Base-by-base conservation (phyloP, 2,797 vertebrate genomes). In the Pantherophis vulpinus region DNA sequence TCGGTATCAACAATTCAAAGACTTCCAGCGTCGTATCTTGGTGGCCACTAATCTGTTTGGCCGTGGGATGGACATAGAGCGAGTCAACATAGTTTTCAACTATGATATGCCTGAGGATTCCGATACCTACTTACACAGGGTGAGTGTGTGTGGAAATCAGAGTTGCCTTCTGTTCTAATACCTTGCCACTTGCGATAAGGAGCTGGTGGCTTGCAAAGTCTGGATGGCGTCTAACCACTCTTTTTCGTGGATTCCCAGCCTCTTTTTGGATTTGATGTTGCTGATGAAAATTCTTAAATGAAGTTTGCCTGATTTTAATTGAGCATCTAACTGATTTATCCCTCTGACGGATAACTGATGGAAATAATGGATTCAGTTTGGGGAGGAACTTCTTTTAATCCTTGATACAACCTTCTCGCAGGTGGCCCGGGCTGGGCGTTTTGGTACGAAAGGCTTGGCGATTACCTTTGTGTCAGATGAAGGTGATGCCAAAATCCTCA, bases 101-200 rank as follows among this genome's bases (percentile, higher is more conserved):
- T 98, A 97, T 0, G 98, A 98, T 96, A 98, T 98, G 98, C 98
- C 98, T 0, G 98, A 98, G 96, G 98, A 98, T 89, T 98, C 98
- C 0, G 98, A 98, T 94, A 98, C 98, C 70, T 98, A 98, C 95
- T 96, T 98, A 93, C 98, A 98, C 93, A 97, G 98, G 97, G 98
- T 98, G 90, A 91, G 95, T 61, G 23, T 0, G 51, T 2, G 8
- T n/a, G 56, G 56, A 42, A 47, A 32, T 56, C 11, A 23, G 4
- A 32, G 4, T 42, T 56, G 74, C 14, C 9, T 42, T 55, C 90
- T 66, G 13, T 51, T 60, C 25, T 29, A 16, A 63, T 90, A 29
- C 32, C n/a, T 61, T 37, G 42, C 29, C 70, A 37, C 13, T 86
- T 23, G 16, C 32, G 2, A 18, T 32, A 66, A 16, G 25, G 88